Evolutionary conservation across 2,113 vertebrate species (phyloP), one percentile per base, ranked within the genome.

Genomic region (Ondatra zibethicus): DNA sequence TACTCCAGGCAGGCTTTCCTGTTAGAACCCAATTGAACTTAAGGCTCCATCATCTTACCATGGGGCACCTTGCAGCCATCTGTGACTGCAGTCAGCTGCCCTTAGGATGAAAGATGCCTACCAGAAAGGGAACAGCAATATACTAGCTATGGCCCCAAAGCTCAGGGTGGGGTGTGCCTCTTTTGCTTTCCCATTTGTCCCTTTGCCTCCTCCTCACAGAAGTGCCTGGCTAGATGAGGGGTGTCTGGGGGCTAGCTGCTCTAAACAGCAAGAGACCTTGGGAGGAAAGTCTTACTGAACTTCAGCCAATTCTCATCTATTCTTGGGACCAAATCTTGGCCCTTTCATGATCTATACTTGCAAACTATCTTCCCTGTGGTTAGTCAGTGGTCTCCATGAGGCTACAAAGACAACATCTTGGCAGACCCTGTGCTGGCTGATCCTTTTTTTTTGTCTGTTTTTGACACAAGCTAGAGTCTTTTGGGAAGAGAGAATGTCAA

Each of bases 1-100:
- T 21, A 36, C 31, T 88, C 50, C 31, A 14, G 3, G 63, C 14
- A 2, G 25, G 14, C 21, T n/a, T 21, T 47, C 66, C 31, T 27
- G 3, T 39, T 12, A 14, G 45, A 23, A 16, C 17, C 23, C 7
- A 25, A 23, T 1, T 58, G 39, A 86, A 16, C 42, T 12, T 25
- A 14, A 36, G 42, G 66, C 50, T 86, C 27, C 8, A 23, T 36
- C 2, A 2, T 25, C 29, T 2, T 0, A 3, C 2, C 0, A 14
- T 1, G 23, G 36, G 2, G 4, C 8, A 29, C 21, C 36, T 6
- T 5, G 21, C 65, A 63, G 13, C 39, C 42, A 29, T 39, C 11
- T 10, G 2, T 31, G 45, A 36, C 6, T 47, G 7, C 50, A 39
- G 16, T 61, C 66, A 39, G 80, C 31, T 81, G 23, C 31, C 25